phyloP scores from a whole-genome alignment of 2,888 invertebrate genomes.

The Octonoba sinensis region DNA sequence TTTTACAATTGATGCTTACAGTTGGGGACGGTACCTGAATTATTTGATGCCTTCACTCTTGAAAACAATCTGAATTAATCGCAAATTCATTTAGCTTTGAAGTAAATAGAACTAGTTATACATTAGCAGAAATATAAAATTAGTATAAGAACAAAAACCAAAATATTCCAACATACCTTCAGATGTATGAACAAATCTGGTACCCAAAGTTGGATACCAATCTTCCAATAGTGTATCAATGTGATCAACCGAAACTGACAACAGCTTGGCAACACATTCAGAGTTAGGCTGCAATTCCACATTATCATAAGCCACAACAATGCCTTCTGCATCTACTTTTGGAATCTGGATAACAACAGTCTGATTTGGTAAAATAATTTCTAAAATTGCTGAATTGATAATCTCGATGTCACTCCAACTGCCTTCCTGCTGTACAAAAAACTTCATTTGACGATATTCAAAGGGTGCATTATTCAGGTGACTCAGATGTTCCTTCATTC shows the following conservation, averaged over 20 bases:
- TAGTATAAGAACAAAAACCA: neutral
- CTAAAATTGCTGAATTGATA: conserved; percentile 84
- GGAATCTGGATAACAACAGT: conserved; percentile 76
- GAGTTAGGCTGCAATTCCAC: conserved; percentile 80
- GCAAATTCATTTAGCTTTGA: neutral
- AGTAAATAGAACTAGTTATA: neutral
- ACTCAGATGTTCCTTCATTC: conserved; percentile 72
- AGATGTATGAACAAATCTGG: conserved; percentile 96
- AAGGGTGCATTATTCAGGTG: conserved; percentile 70
- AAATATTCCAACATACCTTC: conserved; percentile 77
- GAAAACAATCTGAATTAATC: too few relatives aligned
- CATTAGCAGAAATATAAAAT: neutral
- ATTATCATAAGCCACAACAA: conserved; percentile 46
- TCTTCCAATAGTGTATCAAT: conserved; percentile 96
- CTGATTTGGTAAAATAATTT: conserved; percentile 85
- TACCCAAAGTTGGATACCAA: conserved; percentile 97
- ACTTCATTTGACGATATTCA: conserved; percentile 73
- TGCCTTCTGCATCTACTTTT: conserved; percentile 68
- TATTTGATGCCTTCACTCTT: too few relatives aligned
- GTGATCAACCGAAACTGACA: conserved; percentile 92
- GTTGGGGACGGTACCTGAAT: too few relatives aligned
- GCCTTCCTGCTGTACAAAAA: conserved; percentile 80
- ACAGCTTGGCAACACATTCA: conserved; percentile 83
- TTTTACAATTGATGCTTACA: too few relatives aligned
- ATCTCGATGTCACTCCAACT: conserved; percentile 88